Conservation (phyloP, 2,888 invertebrate genomes). For the Oasisia sp. region DNA sequence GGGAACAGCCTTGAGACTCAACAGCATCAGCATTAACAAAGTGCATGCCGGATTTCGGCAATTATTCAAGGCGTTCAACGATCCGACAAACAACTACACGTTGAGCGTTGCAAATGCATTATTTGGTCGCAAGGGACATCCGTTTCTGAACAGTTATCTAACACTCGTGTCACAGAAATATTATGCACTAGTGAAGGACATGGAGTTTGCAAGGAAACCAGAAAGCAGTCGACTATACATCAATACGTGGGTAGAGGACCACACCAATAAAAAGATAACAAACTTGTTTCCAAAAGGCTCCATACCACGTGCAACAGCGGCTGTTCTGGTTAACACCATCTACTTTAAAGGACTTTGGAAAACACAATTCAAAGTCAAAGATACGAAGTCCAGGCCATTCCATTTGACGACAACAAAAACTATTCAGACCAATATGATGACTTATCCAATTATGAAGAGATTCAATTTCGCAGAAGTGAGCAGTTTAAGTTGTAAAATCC, state of each 20-base stretch:
- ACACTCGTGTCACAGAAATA: neutral
- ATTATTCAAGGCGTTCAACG: neutral
- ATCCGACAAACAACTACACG: neutral
- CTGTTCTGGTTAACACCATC: constrained; percentile 67
- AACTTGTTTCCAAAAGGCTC: constrained; percentile 74
- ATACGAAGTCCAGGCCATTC: neutral
- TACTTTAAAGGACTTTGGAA: constrained; percentile 68
- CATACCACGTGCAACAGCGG: constrained; percentile 52
- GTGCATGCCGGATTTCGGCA: neutral
- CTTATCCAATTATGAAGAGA: constrained; percentile 71
- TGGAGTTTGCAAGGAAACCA: constrained; percentile 44
- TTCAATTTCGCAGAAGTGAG: constrained; percentile 69
- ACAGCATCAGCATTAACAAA: neutral
- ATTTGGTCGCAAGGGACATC: neutral
- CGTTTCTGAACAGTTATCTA: neutral
- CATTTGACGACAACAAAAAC: neutral
- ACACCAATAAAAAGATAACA: constrained; percentile 85
- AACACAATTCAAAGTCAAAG: constrained; percentile 68
- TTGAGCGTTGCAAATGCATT: neutral
- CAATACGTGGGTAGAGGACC: constrained; percentile 83
- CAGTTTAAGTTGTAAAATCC: constrained; percentile 77
- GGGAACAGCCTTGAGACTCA: neutral
- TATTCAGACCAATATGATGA: constrained; percentile 74
- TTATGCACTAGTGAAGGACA: neutral
- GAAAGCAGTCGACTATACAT: constrained; percentile 70